phyloP scores from a whole-genome alignment of 2,888 invertebrate genomes.

The Orchestes rusci region DNA sequence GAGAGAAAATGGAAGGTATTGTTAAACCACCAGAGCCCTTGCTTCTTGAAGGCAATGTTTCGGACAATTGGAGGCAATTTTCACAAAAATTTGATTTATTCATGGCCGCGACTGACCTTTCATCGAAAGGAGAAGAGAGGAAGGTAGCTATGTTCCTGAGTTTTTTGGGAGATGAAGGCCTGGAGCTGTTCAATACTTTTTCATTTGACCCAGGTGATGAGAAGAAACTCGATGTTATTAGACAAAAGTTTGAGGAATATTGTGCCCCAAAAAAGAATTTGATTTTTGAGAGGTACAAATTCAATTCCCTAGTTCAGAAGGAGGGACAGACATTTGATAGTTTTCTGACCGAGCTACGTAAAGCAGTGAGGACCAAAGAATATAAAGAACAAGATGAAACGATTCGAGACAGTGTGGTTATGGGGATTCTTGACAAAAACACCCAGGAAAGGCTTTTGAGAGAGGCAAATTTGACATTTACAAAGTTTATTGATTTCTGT shows the following conservation, averaged over 20 bases:
- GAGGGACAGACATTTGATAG: not conserved
- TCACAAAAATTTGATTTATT: slow-evolving; percentile 8
- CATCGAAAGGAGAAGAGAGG: slow-evolving; percentile 4
- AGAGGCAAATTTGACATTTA: too few relatives aligned
- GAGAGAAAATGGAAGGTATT: too few relatives aligned
- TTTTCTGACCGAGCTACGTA: not conserved
- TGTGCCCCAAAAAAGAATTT: slow-evolving; percentile 1
- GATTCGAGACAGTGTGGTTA: too few relatives aligned
- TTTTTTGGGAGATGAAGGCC: slow-evolving; percentile 2
- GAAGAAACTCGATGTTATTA: slow-evolving; percentile 1
- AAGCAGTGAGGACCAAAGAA: not conserved
- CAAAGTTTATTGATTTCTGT: too few relatives aligned
- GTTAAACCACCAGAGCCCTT: slow-evolving; percentile 10
- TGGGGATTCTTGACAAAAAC: too few relatives aligned
- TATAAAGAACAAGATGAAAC: too few relatives aligned
- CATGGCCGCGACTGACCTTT: slow-evolving; percentile 5
- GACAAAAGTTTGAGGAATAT: slow-evolving; percentile 1
- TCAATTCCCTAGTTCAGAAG: slow-evolving; percentile 1
- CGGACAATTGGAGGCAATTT: not conserved
- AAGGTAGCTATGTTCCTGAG: slow-evolving; percentile 6
- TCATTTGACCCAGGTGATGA: too few relatives aligned
- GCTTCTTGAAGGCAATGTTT: slow-evolving; percentile 6
- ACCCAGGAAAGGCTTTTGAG: too few relatives aligned
- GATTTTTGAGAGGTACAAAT: slow-evolving; percentile 1
- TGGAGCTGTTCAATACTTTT: slow-evolving; percentile 5